Conservation (phyloP, 2,113 vertebrate species). For the Clinocottus analis region DNA sequence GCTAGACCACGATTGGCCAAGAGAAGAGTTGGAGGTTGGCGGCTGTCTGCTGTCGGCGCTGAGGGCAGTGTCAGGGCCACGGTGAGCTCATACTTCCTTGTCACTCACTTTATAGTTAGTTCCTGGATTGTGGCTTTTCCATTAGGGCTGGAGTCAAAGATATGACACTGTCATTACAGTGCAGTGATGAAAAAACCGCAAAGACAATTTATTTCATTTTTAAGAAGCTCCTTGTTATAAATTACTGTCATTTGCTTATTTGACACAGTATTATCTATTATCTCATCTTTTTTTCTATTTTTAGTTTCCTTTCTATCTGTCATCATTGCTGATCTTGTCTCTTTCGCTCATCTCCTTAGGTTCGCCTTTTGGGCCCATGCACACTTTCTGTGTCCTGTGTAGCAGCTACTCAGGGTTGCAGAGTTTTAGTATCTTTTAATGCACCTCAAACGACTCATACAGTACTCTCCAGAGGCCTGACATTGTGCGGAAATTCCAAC, state of each 20-base stretch:
- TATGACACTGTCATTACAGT: slow-evolving; percentile 72
- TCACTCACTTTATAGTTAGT: slow-evolving; percentile 69
- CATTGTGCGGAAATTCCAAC: slow-evolving; percentile 18
- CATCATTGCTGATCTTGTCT: slow-evolving; percentile 48
- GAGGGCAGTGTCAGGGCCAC: slow-evolving; percentile 69
- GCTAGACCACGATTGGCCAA: slow-evolving; percentile 71
- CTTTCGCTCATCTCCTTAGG: slow-evolving; percentile 33
- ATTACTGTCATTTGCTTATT: slow-evolving; percentile 72
- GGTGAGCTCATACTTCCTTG: slow-evolving; percentile 73
- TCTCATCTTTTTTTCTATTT: slow-evolving; percentile 67
- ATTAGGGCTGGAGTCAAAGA: slow-evolving; percentile 71
- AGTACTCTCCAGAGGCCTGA: neutral
- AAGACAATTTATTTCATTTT: slow-evolving; percentile 73
- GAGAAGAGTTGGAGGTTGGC: slow-evolving; percentile 73
- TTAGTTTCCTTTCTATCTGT: slow-evolving; percentile 55
- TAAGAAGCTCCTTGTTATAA: slow-evolving; percentile 58
- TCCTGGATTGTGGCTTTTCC: slow-evolving; percentile 69
- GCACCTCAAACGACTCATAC: neutral
- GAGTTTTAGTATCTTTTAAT: slow-evolving; percentile 18
- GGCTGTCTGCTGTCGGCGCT: slow-evolving; percentile 66
- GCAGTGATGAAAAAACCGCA: slow-evolving; percentile 41
- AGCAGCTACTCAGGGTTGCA: neutral
- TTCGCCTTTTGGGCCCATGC: slow-evolving; percentile 30
- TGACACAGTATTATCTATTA: slow-evolving; percentile 68
- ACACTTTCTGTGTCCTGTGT: slow-evolving; percentile 7